Evolutionary conservation across 2,888 invertebrate species (phyloP), one percentile per base, ranked within the genome.

Genomic region (Nomada goodeniana): DNA sequence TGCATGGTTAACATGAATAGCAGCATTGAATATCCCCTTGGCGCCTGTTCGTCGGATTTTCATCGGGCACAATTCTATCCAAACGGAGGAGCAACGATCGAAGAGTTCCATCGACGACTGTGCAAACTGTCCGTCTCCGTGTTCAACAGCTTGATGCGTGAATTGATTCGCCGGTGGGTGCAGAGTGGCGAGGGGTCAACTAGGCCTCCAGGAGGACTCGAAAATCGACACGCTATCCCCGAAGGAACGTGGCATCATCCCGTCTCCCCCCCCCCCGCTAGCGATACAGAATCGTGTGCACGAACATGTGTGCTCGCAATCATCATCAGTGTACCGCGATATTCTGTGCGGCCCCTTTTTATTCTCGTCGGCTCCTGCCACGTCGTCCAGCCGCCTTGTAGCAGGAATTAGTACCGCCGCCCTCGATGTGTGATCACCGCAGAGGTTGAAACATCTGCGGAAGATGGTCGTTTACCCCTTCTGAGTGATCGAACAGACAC

Each of bases 141-240:
- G 90, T 92, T 93, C 92, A 91, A 91, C 92, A 90, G 89, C 90
- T 89, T 91, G 90, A 92, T 89, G 92, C 90, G 91, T 90, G 90
- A 93, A 93, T 93, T 92, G 93, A 93, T 93, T 93, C 90, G 91
- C 91, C 91, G 90, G 89, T 55, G 73, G 69, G 52, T 68, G 72
- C 10, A 47, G 60, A 63, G 53, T 47, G 10, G 15, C 44, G 10
- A 65, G 70, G 77, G 80, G 76, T 79, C 75, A 74, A 70, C 65
- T 23, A 53, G 68, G 61, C 47, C 87, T 64, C 75, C 18, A 68
- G n/a, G 89, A 89, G 90, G 84, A 91, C 89, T 90, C 84, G 86
- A 91, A 91, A 92, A 91, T 90, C 90, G 89, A 88, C 50, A 86
- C 80, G 65, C 75, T 80, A 61, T 86, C 84, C 87, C 80, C 70